Evolutionary conservation across 2,113 vertebrate genomes (phyloP).

Genomic region (Prochilodus magdalenae): DNA sequence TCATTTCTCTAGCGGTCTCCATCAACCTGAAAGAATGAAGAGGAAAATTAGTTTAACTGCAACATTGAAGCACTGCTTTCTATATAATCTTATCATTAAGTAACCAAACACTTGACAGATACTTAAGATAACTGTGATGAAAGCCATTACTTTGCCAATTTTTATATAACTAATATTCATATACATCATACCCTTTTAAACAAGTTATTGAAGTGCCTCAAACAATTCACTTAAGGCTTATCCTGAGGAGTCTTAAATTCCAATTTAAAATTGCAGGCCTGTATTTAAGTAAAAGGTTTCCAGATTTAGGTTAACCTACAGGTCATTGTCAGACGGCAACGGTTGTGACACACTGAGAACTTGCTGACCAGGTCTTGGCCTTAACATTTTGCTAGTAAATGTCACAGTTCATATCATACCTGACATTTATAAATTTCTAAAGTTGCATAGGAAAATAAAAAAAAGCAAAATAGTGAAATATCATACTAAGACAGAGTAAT

Average conservation of each 20-base stretch:
- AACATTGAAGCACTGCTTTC: background rate
- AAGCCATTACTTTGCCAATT: background rate
- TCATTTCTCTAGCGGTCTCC: slow-evolving; percentile 97
- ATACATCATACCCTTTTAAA: background rate
- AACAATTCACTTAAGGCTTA: background rate
- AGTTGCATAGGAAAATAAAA: background rate
- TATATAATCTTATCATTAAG: background rate
- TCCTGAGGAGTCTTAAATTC: background rate
- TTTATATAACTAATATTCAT: background rate
- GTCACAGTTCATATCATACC: background rate
- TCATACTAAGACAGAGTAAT: background rate
- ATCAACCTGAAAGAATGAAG: slow-evolving; percentile 83
- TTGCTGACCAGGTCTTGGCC: background rate
- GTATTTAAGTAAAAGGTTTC: background rate
- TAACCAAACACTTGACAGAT: background rate
- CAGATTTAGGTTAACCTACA: background rate
- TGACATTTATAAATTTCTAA: background rate
- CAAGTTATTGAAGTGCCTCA: background rate
- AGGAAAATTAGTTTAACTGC: background rate
- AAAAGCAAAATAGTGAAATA: background rate
- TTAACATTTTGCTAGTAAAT: background rate
- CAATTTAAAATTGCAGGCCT: background rate
- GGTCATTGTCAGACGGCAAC: background rate
- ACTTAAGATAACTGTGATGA: background rate
- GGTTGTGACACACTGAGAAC: background rate